Conservation (phyloP, 2,888 invertebrate genomes). For the Agelastica alni region DNA sequence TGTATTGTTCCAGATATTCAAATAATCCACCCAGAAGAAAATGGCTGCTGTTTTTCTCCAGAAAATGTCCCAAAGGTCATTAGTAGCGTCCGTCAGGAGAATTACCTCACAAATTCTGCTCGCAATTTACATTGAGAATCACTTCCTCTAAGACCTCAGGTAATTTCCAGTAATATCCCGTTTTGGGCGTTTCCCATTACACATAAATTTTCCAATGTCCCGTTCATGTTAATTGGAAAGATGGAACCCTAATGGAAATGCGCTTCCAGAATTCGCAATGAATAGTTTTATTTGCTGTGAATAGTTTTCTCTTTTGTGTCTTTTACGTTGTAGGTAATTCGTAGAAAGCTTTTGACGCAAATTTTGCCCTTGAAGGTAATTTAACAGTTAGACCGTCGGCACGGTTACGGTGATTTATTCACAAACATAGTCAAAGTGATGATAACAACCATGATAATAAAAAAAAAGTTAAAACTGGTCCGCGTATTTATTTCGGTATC, state of each 20-base stretch:
- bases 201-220: slow-evolving; percentile 29
- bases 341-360: too few relatives aligned
- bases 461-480: too few relatives aligned
- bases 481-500: too few relatives aligned
- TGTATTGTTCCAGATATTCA: background rate
- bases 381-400: too few relatives aligned
- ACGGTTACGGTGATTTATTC: too few relatives aligned
- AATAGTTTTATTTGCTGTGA: slow-evolving; percentile 1
- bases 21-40: background rate
- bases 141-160: slow-evolving; percentile 36
- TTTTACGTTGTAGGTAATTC: too few relatives aligned
- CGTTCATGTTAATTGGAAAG: slow-evolving; percentile 24
- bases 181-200: slow-evolving; percentile 40
- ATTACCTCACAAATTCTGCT: slow-evolving; percentile 6
- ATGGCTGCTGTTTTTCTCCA: background rate
- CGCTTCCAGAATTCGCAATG: slow-evolving; percentile 24
- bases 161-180: slow-evolving; percentile 38
- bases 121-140: slow-evolving; percentile 19
- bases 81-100: slow-evolving; percentile 2
- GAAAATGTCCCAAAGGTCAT: slow-evolving; percentile 6
- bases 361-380: too few relatives aligned
- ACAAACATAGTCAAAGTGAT: too few relatives aligned
- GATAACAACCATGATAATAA: too few relatives aligned
- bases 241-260: slow-evolving; percentile 30
- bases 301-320: background rate